Conservation (phyloP, 2,888 invertebrate species). For the Tubulanus polymorphus region DNA sequence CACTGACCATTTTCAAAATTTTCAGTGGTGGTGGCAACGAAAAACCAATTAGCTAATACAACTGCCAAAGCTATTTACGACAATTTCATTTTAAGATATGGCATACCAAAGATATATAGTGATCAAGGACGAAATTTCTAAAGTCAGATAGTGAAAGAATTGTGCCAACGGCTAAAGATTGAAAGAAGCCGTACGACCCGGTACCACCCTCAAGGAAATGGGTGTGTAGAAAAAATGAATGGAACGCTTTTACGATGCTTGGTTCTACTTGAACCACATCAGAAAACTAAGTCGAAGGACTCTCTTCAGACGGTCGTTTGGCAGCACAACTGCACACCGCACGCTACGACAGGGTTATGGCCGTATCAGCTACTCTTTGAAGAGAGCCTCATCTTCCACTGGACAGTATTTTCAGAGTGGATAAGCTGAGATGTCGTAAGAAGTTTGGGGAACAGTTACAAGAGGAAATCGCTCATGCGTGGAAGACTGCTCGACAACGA, state of each 20-base stretch:
- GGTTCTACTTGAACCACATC: constrained; percentile 10
- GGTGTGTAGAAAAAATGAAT: constrained; percentile 20
- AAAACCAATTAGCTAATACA: constrained; percentile 15
- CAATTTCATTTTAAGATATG: constrained; percentile 19
- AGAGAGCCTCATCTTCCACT: constrained; percentile 11
- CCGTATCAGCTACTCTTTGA: constrained; percentile 19
- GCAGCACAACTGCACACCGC: constrained; percentile 22
- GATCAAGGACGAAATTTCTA: constrained; percentile 24
- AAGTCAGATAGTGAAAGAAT: constrained; percentile 17
- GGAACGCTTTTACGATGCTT: constrained; percentile 19
- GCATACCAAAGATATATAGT: constrained; percentile 20
- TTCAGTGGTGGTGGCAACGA: constrained; percentile 20
- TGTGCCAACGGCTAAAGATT: constrained; percentile 16
- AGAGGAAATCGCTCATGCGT: neutral
- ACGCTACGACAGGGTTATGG: constrained; percentile 17
- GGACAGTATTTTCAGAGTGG: neutral
- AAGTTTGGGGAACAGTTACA: neutral
- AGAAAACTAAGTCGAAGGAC: constrained; percentile 17
- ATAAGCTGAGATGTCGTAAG: neutral
- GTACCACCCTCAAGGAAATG: constrained; percentile 22
- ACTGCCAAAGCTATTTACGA: constrained; percentile 21
- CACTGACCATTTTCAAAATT: constrained; percentile 20
- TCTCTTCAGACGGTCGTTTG: constrained; percentile 18
- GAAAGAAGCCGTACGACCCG: constrained; percentile 18
- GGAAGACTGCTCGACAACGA: neutral